Conservation (phyloP, 2,113 vertebrate species). For the Lepus timidus region DNA sequence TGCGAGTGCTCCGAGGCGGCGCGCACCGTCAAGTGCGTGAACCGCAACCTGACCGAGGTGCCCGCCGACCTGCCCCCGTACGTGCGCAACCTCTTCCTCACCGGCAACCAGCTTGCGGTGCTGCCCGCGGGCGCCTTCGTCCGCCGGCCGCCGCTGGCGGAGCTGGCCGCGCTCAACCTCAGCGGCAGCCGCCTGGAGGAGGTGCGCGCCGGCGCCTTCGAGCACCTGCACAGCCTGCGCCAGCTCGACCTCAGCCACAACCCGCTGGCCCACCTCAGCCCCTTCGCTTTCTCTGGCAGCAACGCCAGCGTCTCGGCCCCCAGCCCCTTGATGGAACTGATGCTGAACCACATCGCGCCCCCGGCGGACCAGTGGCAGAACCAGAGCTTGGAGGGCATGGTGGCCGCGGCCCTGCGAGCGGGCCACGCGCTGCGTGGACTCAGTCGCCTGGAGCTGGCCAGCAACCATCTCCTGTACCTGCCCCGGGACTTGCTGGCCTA, state of each 20-base stretch:
- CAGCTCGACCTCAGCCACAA: conserved; percentile 95
- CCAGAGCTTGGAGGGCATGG: conserved; percentile 69
- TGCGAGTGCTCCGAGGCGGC: conserved; percentile 91
- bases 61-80: conserved; percentile 90
- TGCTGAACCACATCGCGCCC: conserved; percentile 88
- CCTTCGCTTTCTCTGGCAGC: conserved; percentile 85
- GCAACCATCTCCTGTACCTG: conserved; percentile 91
- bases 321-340: conserved; percentile 89
- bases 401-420: conserved; percentile 83
- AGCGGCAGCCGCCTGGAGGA: conserved; percentile 89
- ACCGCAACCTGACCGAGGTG: conserved; percentile 89
- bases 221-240: conserved; percentile 90
- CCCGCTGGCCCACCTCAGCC: conserved; percentile 87
- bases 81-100: conserved; percentile 91
- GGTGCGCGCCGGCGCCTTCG: conserved; percentile 89
- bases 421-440: conserved; percentile 87
- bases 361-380: conserved; percentile 82
- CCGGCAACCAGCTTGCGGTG: conserved; percentile 89
- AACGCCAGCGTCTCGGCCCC: conserved; percentile 72
- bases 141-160: conserved; percentile 85
- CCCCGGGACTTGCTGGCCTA: conserved; percentile 85
- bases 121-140: conserved; percentile 90
- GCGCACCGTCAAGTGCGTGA: conserved; percentile 92
- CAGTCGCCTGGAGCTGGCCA: conserved; percentile 90
- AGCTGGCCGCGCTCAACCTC: conserved; percentile 91